Percentiles rank a stretch among this genome's conserved stretches.
Evolutionary conservation across 2,113 vertebrate species (phyloP).

Genomic region (Tiliqua scincoides): DNA sequence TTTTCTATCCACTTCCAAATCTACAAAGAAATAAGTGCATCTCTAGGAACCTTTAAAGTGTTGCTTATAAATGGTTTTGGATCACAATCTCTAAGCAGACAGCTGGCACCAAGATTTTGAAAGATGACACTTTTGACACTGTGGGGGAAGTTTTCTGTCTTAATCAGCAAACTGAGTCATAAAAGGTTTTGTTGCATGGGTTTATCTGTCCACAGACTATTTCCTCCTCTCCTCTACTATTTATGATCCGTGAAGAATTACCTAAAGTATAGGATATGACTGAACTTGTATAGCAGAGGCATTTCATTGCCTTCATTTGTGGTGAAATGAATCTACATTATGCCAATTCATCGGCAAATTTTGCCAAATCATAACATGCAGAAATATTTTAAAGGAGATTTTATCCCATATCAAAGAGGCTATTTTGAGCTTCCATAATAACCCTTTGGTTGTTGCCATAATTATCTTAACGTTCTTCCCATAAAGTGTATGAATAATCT

Average conservation of each 20-base stretch:
- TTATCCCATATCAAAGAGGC: background rate
- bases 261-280: fast-evolving
- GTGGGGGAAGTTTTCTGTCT: background rate
- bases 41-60: fast-evolving
- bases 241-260: background rate
- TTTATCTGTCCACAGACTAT: background rate
- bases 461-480: conserved; percentile 21
- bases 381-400: background rate
- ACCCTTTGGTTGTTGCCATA: background rate
- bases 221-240: background rate
- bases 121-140: background rate
- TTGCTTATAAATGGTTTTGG: conserved; percentile 5
- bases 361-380: conserved; percentile 9
- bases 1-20: fast-evolving
- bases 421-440: conserved; percentile 38
- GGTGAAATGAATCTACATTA: background rate
- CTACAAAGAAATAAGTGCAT: fast-evolving
- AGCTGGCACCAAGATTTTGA: background rate
- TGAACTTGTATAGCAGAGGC: fast-evolving
- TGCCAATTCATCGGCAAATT: too few relatives aligned
- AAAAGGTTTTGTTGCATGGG: background rate
- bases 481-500: conserved; percentile 5
- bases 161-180: conserved; percentile 24
- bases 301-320: fast-evolving
- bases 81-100: background rate